phyloP scores from a whole-genome alignment of 2,888 invertebrate genomes.

The Pseudococcus longispinus region DNA sequence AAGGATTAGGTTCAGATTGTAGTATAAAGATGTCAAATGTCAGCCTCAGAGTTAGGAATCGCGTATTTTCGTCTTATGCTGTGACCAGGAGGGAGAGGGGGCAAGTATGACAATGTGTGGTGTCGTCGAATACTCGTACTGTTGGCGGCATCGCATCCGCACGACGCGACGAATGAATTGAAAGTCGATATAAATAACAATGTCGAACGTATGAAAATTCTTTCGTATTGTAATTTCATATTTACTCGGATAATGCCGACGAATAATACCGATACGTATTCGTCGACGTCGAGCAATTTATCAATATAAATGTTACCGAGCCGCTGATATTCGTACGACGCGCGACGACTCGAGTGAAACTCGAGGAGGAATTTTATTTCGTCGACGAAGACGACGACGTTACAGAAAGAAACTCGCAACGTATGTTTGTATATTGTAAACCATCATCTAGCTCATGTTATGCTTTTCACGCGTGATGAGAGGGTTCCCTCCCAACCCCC shows the following conservation, averaged over 20 bases:
- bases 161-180: not conserved
- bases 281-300: not conserved
- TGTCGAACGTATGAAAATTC: not conserved
- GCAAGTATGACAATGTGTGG: not conserved
- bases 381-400: not conserved
- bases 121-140: not conserved
- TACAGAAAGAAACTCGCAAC: not conserved
- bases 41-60: not conserved
- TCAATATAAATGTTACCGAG: not conserved
- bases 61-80: not conserved
- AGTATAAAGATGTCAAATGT: not conserved
- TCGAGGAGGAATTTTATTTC: not conserved
- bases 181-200: constrained; percentile 6
- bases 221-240: not conserved
- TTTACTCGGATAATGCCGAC: not conserved
- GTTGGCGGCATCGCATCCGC: not conserved
- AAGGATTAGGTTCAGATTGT: not conserved
- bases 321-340: not conserved
- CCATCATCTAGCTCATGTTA: not conserved
- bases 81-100: not conserved
- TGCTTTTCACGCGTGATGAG: not conserved
- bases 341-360: not conserved
- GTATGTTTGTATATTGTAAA: not conserved
- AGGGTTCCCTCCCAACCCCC: not conserved
- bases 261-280: not conserved